Conservation (phyloP, 2,888 invertebrate species). For the Spilosoma lubricipeda region DNA sequence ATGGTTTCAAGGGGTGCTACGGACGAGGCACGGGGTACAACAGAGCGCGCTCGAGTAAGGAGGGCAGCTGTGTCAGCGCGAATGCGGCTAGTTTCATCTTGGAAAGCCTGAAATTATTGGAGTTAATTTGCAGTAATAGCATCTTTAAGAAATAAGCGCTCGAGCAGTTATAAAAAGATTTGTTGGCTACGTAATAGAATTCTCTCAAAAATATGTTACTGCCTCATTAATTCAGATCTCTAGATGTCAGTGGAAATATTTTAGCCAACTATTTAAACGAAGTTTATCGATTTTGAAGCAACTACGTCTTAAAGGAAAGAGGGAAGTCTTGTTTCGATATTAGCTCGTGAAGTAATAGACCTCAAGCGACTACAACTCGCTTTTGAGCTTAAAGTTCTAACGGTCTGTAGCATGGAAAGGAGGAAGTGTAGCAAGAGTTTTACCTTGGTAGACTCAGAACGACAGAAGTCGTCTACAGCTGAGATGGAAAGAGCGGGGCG, state of each 20-base stretch:
- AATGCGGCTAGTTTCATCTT: constrained; percentile 93
- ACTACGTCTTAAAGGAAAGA: neutral
- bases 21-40: constrained; percentile 89
- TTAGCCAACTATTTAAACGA: neutral
- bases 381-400: neutral
- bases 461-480: constrained; percentile 91
- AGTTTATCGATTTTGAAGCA: neutral
- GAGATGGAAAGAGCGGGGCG: constrained; percentile 87
- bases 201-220: neutral
- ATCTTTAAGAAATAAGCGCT: neutral
- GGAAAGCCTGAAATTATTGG: constrained; percentile 88
- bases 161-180: neutral
- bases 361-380: neutral
- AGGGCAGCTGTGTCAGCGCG: constrained; percentile 92
- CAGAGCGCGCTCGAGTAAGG: constrained; percentile 90
- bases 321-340: neutral
- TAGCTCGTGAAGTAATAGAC: neutral
- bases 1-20: constrained; percentile 84
- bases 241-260: neutral
- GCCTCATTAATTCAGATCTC: neutral
- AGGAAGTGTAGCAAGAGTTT: constrained; percentile 37
- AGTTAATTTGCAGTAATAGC: neutral
- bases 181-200: neutral
- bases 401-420: neutral
- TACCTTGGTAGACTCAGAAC: constrained; percentile 91